phyloP scores from a whole-genome alignment of 2,113 vertebrate species.

The Rhipidura dahli region DNA sequence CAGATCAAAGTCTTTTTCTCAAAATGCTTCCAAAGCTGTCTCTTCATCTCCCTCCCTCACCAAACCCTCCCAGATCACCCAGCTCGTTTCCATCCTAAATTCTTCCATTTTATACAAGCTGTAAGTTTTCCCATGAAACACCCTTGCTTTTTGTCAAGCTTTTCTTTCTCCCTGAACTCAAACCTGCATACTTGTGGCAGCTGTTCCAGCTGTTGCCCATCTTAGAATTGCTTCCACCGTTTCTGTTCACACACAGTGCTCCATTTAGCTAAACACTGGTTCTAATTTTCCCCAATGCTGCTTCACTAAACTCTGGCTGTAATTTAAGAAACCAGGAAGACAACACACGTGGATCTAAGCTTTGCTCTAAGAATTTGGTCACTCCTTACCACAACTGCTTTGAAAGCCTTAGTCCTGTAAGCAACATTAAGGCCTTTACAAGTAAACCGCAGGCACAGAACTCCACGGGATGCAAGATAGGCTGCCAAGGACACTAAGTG shows the following conservation, averaged over 20 bases:
- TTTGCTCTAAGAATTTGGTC: background rate
- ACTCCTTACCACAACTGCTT: constrained; percentile 82
- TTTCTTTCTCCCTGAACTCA: background rate
- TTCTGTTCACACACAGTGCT: background rate
- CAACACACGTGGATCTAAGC: background rate
- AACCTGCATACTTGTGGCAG: background rate
- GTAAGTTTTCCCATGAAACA: background rate
- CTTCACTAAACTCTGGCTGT: background rate
- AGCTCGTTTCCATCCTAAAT: background rate
- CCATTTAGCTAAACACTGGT: background rate
- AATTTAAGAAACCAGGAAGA: background rate
- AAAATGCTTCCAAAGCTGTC: background rate
- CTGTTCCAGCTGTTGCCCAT: background rate
- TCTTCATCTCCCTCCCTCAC: background rate
- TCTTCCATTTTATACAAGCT: background rate
- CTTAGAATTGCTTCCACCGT: background rate
- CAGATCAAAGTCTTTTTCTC: background rate
- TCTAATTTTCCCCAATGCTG: background rate
- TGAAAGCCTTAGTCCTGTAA: constrained; percentile 85
- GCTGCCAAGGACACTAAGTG: constrained; percentile 82
- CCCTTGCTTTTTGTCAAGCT: background rate
- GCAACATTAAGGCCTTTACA: constrained; percentile 89
- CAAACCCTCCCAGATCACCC: background rate
- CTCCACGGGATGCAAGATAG: constrained; percentile 72
- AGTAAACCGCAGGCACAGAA: constrained; percentile 88